Evolutionary conservation across 2,797 vertebrate species (phyloP).

Genomic region (Poecilia picta): DNA sequence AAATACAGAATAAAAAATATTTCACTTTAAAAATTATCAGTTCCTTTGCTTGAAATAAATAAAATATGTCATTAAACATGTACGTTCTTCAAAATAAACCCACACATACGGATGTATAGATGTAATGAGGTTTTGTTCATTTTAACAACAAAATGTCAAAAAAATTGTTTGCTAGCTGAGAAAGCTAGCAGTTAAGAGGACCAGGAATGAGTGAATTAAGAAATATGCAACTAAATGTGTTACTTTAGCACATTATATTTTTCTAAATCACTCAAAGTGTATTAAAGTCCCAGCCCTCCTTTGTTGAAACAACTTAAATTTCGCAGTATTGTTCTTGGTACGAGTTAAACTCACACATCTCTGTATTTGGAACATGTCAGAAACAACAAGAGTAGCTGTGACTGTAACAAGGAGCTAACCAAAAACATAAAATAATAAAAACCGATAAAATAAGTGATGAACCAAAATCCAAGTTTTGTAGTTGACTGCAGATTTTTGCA

Average conservation of each 20-base stretch:
- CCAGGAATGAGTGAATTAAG: neutral
- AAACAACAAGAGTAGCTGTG: neutral
- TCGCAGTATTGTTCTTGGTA: neutral
- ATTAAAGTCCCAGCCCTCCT: neutral
- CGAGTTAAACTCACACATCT: neutral
- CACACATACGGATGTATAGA: neutral
- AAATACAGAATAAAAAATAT: neutral
- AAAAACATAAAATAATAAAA: neutral
- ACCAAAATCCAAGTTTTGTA: neutral
- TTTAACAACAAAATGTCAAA: neutral
- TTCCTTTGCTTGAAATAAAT: neutral
- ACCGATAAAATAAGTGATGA: neutral
- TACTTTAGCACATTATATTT: neutral
- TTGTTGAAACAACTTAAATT: neutral
- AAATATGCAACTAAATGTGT: neutral
- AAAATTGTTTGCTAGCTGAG: neutral
- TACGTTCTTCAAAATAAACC: neutral
- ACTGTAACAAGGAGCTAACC: neutral
- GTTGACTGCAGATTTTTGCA: neutral
- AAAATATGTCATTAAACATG: neutral
- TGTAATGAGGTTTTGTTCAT: neutral
- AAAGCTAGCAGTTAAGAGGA: neutral
- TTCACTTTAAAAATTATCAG: neutral
- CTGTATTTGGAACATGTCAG: neutral
- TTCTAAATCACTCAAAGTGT: neutral